Percentiles rank a stretch among this genome's conserved stretches.
Evolutionary conservation across 2,888 invertebrate genomes (phyloP).

Genomic region (Idaea straminata): DNA sequence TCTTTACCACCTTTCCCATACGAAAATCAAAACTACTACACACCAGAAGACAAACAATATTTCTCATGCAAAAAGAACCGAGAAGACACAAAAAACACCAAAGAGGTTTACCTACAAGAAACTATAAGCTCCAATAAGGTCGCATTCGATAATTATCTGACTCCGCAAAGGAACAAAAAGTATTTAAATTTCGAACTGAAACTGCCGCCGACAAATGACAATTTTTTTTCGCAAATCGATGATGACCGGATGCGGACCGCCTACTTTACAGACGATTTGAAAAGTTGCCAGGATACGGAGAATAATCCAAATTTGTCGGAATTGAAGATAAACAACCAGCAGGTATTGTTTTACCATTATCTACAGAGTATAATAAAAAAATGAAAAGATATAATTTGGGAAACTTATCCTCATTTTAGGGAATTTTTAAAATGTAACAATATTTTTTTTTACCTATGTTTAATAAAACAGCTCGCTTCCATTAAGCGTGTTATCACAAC

Average conservation of each 20-base stretch:
- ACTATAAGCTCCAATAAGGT: slow-evolving; percentile 50
- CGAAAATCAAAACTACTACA: slow-evolving; percentile 63
- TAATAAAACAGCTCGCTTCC: too few relatives aligned
- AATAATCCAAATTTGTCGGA: slow-evolving; percentile 59
- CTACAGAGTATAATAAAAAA: background rate
- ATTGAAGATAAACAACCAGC: slow-evolving; percentile 56
- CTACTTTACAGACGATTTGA: slow-evolving; percentile 62
- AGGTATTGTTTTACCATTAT: slow-evolving; percentile 15
- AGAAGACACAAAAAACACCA: slow-evolving; percentile 50
- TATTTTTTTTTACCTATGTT: too few relatives aligned
- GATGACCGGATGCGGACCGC: slow-evolving; percentile 60
- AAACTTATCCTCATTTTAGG: too few relatives aligned
- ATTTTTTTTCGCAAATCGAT: slow-evolving; percentile 65
- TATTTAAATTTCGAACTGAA: slow-evolving; percentile 74
- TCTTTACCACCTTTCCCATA: slow-evolving; percentile 67
- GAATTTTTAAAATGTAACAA: too few relatives aligned
- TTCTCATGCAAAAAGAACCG: slow-evolving; percentile 64
- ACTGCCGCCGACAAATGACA: slow-evolving; percentile 64
- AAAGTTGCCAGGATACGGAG: slow-evolving; percentile 66
- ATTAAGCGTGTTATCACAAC: too few relatives aligned
- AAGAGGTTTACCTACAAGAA: slow-evolving; percentile 64
- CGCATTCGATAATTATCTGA: slow-evolving; percentile 59
- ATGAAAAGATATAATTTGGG: too few relatives aligned
- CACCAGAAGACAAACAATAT: slow-evolving; percentile 63
- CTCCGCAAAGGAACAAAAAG: slow-evolving; percentile 65